Percentiles rank a stretch among this genome's conserved stretches.
phyloP scores from a whole-genome alignment of 1,140 invertebrate genomes.

The Amyelois transitella region DNA sequence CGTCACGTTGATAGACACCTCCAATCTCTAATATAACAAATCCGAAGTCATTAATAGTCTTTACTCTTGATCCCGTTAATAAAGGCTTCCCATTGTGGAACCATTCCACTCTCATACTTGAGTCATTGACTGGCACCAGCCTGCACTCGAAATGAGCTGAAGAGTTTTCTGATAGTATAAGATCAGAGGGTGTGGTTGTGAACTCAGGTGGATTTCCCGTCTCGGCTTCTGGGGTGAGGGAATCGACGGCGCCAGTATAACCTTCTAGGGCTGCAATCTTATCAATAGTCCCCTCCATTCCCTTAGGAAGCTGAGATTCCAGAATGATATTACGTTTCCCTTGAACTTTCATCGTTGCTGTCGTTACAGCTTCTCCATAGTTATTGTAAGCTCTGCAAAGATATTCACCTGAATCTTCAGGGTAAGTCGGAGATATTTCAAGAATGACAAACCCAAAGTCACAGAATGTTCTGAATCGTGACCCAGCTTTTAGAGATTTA shows the following conservation, averaged over 20 bases:
- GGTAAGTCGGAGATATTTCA: conserved; percentile 96
- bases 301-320: conserved; percentile 92
- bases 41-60: conserved; percentile 95
- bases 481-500: conserved; percentile 90
- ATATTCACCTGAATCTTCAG: conserved; percentile 95
- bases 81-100: conserved; percentile 96
- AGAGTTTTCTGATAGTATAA: conserved; percentile 90
- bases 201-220: conserved; percentile 94
- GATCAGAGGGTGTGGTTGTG: conserved; percentile 89
- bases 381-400: conserved; percentile 92
- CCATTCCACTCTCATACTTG: conserved; percentile 96
- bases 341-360: conserved; percentile 91
- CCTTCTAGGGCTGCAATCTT: conserved; percentile 95
- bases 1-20: conserved; percentile 90
- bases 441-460: conserved; percentile 96
- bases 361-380: conserved; percentile 95
- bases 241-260: conserved; percentile 79
- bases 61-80: conserved; percentile 89
- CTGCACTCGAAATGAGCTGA: conserved; percentile 95
- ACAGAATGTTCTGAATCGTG: conserved; percentile 94
- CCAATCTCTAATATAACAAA: conserved; percentile 94
- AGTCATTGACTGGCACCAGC: conserved; percentile 92
- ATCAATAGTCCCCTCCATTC: conserved; percentile 94
- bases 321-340: conserved; percentile 93
- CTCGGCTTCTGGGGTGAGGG: conserved; percentile 83